phyloP scores from a whole-genome alignment of 2,888 invertebrate species.

The Agrotis clavis region DNA sequence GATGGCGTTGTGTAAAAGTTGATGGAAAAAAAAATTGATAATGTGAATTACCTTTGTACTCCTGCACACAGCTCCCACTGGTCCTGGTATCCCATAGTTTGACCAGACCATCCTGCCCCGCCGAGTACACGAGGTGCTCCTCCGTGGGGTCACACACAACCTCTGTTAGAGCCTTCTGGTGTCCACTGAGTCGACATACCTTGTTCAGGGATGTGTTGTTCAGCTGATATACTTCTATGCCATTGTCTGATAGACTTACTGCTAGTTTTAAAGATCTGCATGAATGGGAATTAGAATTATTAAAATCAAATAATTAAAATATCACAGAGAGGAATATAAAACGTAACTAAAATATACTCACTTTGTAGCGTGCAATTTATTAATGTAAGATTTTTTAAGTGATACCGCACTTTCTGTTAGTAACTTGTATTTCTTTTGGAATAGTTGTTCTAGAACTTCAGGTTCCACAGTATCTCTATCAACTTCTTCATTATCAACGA shows the following conservation, averaged over 20 bases:
- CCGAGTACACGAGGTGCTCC: slow-evolving; percentile 91
- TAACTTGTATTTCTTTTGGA: slow-evolving; percentile 79
- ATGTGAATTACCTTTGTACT: slow-evolving; percentile 78
- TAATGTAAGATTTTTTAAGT: slow-evolving; percentile 91
- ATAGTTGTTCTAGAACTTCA: slow-evolving; percentile 77
- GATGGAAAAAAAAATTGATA: no score
- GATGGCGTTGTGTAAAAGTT: no score
- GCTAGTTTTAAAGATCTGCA: slow-evolving; percentile 82
- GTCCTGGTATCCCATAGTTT: slow-evolving; percentile 92
- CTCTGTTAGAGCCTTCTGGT: slow-evolving; percentile 88
- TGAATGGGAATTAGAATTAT: no score
- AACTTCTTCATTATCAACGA: slow-evolving; percentile 82
- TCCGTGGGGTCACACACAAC: slow-evolving; percentile 91
- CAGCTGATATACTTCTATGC: slow-evolving; percentile 84
- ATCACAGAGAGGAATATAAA: neutral
- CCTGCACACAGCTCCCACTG: slow-evolving; percentile 82
- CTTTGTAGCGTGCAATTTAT: slow-evolving; percentile 91
- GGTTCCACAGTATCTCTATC: slow-evolving; percentile 81
- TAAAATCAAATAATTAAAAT: no score
- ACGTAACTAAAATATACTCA: slow-evolving; percentile 72
- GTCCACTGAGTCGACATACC: slow-evolving; percentile 85
- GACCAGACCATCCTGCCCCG: slow-evolving; percentile 90
- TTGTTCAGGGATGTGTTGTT: slow-evolving; percentile 75
- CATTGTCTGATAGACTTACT: slow-evolving; percentile 79
- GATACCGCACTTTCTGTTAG: slow-evolving; percentile 89